Evolutionary conservation across 2,113 vertebrate genomes (phyloP), one percentile per base, ranked within the genome.

Genomic region (Prunella himalayana): DNA sequence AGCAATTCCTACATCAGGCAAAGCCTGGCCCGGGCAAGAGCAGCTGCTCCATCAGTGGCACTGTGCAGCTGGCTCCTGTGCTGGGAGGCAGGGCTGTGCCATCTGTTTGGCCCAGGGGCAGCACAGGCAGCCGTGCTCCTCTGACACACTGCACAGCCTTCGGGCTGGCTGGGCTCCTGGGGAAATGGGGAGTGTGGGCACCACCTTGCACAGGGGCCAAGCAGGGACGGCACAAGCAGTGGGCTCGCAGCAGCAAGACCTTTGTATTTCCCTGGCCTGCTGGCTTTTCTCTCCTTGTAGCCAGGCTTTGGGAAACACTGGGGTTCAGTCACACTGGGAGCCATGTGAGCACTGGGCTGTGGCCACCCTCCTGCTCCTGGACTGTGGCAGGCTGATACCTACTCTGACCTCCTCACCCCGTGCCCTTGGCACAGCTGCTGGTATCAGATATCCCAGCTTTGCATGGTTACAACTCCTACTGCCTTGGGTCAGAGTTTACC

Each of bases 391-490:
- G 91, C 68, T 95, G 92, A 95, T 83, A 88, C 63, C 47, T 7
- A 27, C 70, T 20, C 69, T 97, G 92, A 96, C 94, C 88, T 95
- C 71, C 84, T 97, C 86, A 96, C 94, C 92, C 42, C 0, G 0
- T 90, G 93, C 75, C 54, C 79, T 97, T 92, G 85, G 87, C 95
- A 82, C 28, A 3, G 77, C 42, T 91, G 51, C 80, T 96, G 93
- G 78, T 69, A 82, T 93, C 86, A 91, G 66, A 91, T 92, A 87
- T 81, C 59, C 61, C 50, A 51, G 69, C 47, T 85, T 57, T 72
- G 83, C 79, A 49, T 64, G 87, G 82, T 33, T 90, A 85, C 6
- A 2, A 87, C 83, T 95, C 91, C 93, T 82, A 65, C 84, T 93
- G 88, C 66, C 9, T 21, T 64, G 90, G 80, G 50, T 86, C 85